Base-by-base conservation (phyloP, 1,140 invertebrate species). In the Lamellibrachia luymesi region DNA sequence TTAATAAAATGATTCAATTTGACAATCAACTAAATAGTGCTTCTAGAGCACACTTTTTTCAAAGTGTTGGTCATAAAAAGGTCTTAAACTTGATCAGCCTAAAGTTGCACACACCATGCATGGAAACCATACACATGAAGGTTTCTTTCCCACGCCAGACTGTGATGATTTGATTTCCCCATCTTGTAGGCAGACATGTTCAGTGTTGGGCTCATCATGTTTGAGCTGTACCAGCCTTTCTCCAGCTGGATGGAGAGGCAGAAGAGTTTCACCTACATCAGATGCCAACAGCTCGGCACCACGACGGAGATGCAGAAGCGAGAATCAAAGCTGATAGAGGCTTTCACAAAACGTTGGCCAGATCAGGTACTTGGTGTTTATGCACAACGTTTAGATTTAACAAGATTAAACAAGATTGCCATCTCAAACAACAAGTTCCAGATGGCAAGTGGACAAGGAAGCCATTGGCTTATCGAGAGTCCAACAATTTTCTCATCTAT, bases 131-230 rank as follows among this genome's bases (percentile, higher is more conserved):
- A 52, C 10, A 22, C 10, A 13, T 80, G 64, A 22, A n/a, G n/a
- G n/a, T n/a, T n/a, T n/a, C n/a, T n/a, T n/a, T 10, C 8, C 4
- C 13, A 80, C 38, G 1, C 38, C 38, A 38, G 38, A 38, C 38
- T 38, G 64, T 80, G 64, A 80, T 80, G 25, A 38, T 0, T 38
- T 38, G 38, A 38, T 8, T 80, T 17, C 7, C 25, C 0, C 4
- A 22, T 10, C 13, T 97, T 97, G 56, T 96, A 98, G 97, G 97
- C 97, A 96, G 98, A 98, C 95, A 97, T 98, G 95, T 98, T 98
- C 95, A 98, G 98, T 94, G 95, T 98, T 1, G 98, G 98, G 13
- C 97, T 98, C 90, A 97, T 98, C 91, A 96, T 98, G 56, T 97
- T 98, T 89, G 98, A 98, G 96, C 96, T 98, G 94, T 97, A 98